Evolutionary conservation across 1,140 invertebrate species (phyloP), one percentile per base, ranked within the genome.

Genomic region (Polypedilum pembai): DNA sequence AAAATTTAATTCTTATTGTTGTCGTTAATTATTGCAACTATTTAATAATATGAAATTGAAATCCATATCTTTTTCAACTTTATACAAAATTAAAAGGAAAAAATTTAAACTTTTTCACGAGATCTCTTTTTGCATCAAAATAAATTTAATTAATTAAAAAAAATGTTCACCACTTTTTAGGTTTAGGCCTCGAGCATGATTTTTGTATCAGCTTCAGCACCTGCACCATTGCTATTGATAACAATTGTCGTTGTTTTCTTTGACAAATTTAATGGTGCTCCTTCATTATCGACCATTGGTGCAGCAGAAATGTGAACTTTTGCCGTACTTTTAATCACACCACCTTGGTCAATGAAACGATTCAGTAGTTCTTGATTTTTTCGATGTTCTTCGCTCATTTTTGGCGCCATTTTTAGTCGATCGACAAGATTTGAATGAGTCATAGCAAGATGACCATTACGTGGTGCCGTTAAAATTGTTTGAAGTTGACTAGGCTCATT

Each of bases 351-450:
- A 69, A 69, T 69, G 17, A 69, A 69, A 7, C 65, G 17, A 69
- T 69, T 69, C 17, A 69, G 17, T 7, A 69, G 65, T 10, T 69
- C 65, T 18, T 69, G 65, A 69, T 69, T 69, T 18, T 69, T 69
- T 69, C 65, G 65, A 18, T 69, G 65, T 69, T 69, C 65, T 8
- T 69, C 65, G 12, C 65, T 69, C 65, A 69, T 69, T 21, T 69
- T 69, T 69, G 65, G 65, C 20, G 65, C 65, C 65, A 69, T 69
- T 7, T 69, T 69, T 4, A 69, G 20, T 10, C 65, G 65, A 69
- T 69, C 65, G 7, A 21, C 65, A 20, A 69, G 65, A 69, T 69
- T 69, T 10, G 65, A 69, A 69, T 69, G 65, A 1, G 65, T 69
- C 65, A 69, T 69, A 20, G 65, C 65, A 10, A 69, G 17, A 69